phyloP scores from a whole-genome alignment of 2,888 invertebrate genomes.

The Patella ulyssiponensis region DNA sequence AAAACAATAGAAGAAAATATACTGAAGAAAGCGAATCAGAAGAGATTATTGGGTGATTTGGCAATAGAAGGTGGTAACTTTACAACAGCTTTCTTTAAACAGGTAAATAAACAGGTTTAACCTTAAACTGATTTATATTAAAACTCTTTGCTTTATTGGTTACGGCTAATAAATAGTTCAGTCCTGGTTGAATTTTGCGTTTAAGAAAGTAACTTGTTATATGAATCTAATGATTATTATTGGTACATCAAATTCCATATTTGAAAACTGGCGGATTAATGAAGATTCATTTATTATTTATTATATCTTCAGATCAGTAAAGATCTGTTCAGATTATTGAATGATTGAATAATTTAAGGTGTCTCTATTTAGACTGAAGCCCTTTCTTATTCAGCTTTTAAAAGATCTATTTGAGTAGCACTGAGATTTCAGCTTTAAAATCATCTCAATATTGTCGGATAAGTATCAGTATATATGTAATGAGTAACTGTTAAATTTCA shows the following conservation, averaged over 20 bases:
- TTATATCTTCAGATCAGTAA: too few species aligned
- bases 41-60: conserved; percentile 93
- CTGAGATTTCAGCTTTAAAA: too few species aligned
- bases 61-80: conserved; percentile 99
- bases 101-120: conserved; percentile 73
- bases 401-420: too few species aligned
- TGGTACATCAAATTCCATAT: background rate
- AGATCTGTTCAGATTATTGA: too few species aligned
- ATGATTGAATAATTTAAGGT: too few species aligned
- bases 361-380: too few species aligned
- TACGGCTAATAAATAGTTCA: too few species aligned
- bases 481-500: conserved; percentile 66
- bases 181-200: background rate
- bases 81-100: conserved; percentile 95
- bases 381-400: too few species aligned
- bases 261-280: conserved; percentile 13
- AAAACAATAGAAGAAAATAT: conserved; percentile 99
- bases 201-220: background rate
- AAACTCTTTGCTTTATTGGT: background rate
- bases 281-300: background rate
- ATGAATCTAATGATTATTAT: conserved; percentile 4
- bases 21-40: conserved; percentile 97
- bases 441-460: too few species aligned
- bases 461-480: too few species aligned
- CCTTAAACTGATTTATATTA: background rate